Evolutionary conservation across 2,113 vertebrate species (phyloP).

Genomic region (Boulengeromyrus knoepffleri): DNA sequence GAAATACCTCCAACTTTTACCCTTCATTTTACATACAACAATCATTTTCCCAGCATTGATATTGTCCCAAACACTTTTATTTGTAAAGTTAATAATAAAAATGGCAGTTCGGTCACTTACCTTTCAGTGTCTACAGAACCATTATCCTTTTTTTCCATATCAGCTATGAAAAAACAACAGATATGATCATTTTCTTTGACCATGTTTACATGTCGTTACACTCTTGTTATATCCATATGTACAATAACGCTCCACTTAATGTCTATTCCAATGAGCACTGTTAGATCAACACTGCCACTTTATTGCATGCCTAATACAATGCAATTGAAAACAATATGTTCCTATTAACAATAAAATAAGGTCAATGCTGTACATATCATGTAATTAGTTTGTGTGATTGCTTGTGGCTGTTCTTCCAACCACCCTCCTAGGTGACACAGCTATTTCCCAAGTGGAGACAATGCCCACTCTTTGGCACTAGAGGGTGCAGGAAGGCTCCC

Average conservation of each 20-base stretch:
- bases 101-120: conserved; percentile 52
- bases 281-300: background rate
- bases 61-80: background rate
- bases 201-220: background rate
- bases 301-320: background rate
- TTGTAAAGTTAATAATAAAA: background rate
- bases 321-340: background rate
- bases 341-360: background rate
- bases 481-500: background rate
- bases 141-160: conserved; percentile 75
- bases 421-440: background rate
- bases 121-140: conserved; percentile 69
- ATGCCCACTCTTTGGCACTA: background rate
- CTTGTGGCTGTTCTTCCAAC: background rate
- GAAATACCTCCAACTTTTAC: background rate
- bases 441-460: background rate
- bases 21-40: background rate
- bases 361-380: background rate
- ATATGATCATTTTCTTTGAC: conserved; percentile 26
- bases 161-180: conserved; percentile 41
- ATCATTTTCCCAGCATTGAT: background rate
- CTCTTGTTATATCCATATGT: background rate
- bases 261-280: background rate
- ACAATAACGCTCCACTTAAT: background rate
- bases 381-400: background rate